phyloP scores from a whole-genome alignment of 2,113 vertebrate species.

The Gymnogyps californianus region DNA sequence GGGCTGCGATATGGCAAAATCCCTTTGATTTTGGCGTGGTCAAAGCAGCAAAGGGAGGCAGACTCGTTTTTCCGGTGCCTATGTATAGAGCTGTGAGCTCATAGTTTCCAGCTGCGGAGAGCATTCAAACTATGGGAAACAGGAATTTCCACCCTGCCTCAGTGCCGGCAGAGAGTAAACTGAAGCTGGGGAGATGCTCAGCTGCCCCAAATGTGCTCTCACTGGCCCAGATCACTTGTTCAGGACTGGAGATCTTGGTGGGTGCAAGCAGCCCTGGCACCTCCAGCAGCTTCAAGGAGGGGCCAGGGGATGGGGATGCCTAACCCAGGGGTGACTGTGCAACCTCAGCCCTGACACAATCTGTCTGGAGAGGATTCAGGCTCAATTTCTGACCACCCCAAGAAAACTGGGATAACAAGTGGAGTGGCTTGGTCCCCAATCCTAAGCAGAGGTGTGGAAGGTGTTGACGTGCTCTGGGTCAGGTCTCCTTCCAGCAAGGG shows the following conservation, averaged over 20 bases:
- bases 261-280: neutral
- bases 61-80: constrained; percentile 14
- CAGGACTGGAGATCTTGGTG: neutral
- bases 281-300: neutral
- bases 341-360: neutral
- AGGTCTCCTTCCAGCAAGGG: neutral
- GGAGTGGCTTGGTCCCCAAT: accelerated
- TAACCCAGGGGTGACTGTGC: neutral
- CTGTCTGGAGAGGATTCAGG: neutral
- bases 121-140: neutral
- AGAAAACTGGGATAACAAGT: neutral
- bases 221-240: neutral
- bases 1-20: neutral
- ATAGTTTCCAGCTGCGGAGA: neutral
- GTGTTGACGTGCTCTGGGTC: neutral
- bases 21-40: neutral
- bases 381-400: neutral
- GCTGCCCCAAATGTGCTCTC: neutral
- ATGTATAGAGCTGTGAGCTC: constrained; percentile 12
- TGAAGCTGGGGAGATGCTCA: neutral
- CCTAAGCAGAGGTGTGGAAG: neutral
- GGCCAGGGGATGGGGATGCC: neutral
- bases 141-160: neutral
- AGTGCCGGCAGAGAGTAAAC: neutral
- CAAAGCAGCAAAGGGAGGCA: neutral